Percentiles rank a stretch among this genome's conserved stretches.
These are phyloP conservation scores for Bombus sylvicola DNA, from an alignment of 1,140 invertebrate genomes.

Conservation along the genomic window DNA sequence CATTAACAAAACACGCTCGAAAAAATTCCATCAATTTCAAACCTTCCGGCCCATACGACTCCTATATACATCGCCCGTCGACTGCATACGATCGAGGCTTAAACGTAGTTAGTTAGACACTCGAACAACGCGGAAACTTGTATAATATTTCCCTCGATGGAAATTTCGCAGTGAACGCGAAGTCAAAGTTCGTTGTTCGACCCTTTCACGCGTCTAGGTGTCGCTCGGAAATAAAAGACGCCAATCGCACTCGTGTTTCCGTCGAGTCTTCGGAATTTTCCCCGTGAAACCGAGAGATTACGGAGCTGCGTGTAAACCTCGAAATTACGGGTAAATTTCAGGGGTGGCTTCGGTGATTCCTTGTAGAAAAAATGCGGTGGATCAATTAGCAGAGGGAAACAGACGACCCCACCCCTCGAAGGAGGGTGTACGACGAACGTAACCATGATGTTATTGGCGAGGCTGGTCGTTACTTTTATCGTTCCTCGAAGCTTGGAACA, in stretches of 20 bases:
- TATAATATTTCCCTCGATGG: slow-evolving; percentile 13
- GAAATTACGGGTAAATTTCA: slow-evolving; percentile 52
- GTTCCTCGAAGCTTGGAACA: slow-evolving; percentile 51
- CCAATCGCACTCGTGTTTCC: slow-evolving; percentile 30
- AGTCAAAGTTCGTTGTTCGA: neutral
- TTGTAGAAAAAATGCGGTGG: slow-evolving; percentile 53
- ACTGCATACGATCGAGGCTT: neutral
- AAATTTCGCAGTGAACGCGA: neutral
- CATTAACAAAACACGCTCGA: no score
- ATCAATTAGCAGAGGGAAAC: slow-evolving; percentile 57
- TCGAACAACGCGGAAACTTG: neutral
- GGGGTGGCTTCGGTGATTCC: slow-evolving; percentile 32
- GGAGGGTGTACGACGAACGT: slow-evolving; percentile 35
- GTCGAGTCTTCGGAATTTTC: neutral
- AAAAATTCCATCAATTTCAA: no score
- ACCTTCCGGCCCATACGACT: no score
- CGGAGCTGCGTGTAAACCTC: slow-evolving; percentile 15
- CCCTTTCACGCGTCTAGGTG: no score
- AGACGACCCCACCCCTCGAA: slow-evolving; percentile 16
- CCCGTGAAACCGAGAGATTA: neutral
- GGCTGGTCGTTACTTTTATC: slow-evolving; percentile 61
- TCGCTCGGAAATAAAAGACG: slow-evolving; percentile 26
- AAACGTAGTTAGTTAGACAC: neutral
- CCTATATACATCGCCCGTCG: no score
- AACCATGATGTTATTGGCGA: slow-evolving; percentile 51